A percentile compares a stretch with the other conserved stretches of the same genome.
These are phyloP conservation scores for Odontophorus gujanensis DNA, from an alignment of 2,113 vertebrate genomes.

Conservation along the genomic window DNA sequence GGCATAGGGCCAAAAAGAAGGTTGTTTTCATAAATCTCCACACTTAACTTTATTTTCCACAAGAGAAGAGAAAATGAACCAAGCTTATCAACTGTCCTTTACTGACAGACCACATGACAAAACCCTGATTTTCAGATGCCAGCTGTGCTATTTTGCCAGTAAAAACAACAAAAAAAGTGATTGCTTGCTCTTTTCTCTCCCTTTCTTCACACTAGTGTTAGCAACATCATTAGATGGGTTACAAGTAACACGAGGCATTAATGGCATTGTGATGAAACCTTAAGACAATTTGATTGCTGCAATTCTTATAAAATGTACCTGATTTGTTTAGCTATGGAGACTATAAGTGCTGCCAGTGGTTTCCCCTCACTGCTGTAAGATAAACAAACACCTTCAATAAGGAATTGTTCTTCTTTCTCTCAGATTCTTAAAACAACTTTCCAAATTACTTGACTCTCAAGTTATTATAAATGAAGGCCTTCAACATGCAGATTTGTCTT, in stretches of 20 bases:
- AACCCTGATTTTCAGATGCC: neutral
- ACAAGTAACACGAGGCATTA: neutral
- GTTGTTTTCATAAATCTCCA: neutral
- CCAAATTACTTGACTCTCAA: neutral
- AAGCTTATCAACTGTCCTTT: neutral
- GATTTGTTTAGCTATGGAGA: neutral
- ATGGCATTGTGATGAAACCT: neutral
- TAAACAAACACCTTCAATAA: neutral
- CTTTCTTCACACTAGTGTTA: neutral
- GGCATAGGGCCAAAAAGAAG: rapidly evolving
- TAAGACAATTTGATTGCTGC: neutral
- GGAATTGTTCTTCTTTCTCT: neutral
- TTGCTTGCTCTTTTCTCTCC: neutral
- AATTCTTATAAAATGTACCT: neutral
- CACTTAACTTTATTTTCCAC: neutral
- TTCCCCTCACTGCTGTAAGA: neutral
- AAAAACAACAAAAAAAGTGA: neutral
- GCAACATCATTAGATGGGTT: neutral
- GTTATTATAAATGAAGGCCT: neutral
- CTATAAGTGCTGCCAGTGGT: neutral
- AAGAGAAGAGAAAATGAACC: neutral
- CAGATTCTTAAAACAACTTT: neutral
- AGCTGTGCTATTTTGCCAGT: neutral
- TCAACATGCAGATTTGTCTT: neutral
- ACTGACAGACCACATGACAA: neutral